Evolutionary conservation across 2,113 vertebrate genomes (phyloP), one percentile per base, ranked within the genome.

Genomic region (Tychaedon coryphoeus): DNA sequence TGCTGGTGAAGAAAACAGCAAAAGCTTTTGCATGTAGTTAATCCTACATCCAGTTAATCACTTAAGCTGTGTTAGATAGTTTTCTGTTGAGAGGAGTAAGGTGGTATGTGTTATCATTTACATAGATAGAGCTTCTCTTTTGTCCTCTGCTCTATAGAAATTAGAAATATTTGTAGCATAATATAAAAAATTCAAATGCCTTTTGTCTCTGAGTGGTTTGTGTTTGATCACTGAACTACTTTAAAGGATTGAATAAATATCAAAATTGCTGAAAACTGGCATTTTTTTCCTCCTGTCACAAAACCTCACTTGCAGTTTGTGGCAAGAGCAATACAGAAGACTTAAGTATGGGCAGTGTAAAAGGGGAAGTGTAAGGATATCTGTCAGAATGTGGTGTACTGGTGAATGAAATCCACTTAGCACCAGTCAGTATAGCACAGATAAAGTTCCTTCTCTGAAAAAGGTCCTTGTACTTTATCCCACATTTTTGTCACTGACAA

Each of bases 351-450:
- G 50, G 48, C 42, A 26, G n/a, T 73, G 48, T 54, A 12, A n/a
- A 12, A n/a, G 42, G 42, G 45, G 43, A 45, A 26, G n/a, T 72
- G 67, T 45, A 9, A 33, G 47, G 43, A 33, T 19, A 64, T 73
- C 61, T 93, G 90, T 89, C 80, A 67, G 73, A 66, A 89, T 87
- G 19, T 31, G 47, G 29, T 40, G 84, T 95, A 71, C 69, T 62
- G 60, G 80, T 89, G 90, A 92, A 75, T 89, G 69, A 89, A 94
- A 91, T 84, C 33, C 38, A 51, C 69, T 87, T 86, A 45, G 77
- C 61, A 9, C 17, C 31, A 67, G 66, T 62, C 54, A 61, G 43
- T 24, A 8, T 28, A 83, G 73, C 56, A 56, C 12, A 7, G 34
- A 74, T 73, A 43, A 69, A 61, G 34, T 57, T 18, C 50, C 31